Base-by-base conservation (phyloP, 2,797 vertebrate genomes). In the Alauda arvensis region DNA sequence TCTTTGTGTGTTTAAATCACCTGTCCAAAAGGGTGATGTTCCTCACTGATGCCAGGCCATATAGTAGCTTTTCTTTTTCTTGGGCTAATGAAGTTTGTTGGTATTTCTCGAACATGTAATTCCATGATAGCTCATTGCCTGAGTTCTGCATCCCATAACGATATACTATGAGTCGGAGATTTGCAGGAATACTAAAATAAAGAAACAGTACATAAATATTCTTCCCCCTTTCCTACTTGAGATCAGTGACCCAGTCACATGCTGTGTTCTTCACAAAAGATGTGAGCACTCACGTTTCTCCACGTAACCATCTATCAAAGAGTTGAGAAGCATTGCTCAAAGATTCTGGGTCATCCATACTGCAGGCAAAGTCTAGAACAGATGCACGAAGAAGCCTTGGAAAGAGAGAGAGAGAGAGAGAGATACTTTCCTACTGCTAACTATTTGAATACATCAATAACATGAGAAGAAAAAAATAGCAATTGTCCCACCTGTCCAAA, bases 1-100 rank as follows among this genome's bases (percentile, higher is more conserved):
- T 55, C 37, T 63, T 3, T 33, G 4, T 37, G 21, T 46, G 19
- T 72, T 89, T 75, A 81, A 77, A 63, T 83, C 37, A 96, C 99
- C 95, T 98, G 95, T 96, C 88, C 71, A 99, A 96, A 70, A 99
- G 98, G 10, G 81, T 24, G 68, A 98, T 76, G 11, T 98, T 90
- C 45, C 96, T 95, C 91, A 98, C 98, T 6, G 99, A 99, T 33
- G 99, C 98, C 88, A 99, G 95, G 46, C 99, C 99, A 31, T 99
- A 99, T 24, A 99, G 97, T 56, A 99, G 95, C 91, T 99, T 99
- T 96, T 99, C 98, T 94, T 99, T 99, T 93, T 99, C 99, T 94
- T 99, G 99, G 14, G 99, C 99, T 93, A 99, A 94, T 31, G 97
- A 26, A 7, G 97, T 94, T 4, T 82, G 49, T 89, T 95, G 96